phyloP scores from a whole-genome alignment of 2,113 vertebrate genomes.

The Promerops cafer region DNA sequence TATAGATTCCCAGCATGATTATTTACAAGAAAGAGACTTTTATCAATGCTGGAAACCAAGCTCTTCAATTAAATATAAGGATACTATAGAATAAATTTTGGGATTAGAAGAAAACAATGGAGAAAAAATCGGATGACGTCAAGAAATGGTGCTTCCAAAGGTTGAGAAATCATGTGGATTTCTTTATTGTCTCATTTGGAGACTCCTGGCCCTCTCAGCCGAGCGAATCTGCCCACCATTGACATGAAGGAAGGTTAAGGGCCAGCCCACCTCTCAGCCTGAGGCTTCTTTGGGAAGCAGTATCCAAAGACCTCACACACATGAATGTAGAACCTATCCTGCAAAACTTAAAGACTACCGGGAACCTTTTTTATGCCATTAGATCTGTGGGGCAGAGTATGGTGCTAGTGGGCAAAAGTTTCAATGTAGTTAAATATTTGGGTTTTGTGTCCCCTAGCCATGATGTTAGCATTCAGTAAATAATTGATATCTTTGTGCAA shows the following conservation, averaged over 20 bases:
- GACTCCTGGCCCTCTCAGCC: background rate
- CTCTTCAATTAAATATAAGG: background rate
- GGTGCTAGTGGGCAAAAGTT: background rate
- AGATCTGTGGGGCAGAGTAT: background rate
- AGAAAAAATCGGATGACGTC: background rate
- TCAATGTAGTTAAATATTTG: background rate
- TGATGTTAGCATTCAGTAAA: background rate
- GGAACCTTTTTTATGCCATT: background rate
- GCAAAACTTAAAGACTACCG: background rate
- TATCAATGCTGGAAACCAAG: background rate
- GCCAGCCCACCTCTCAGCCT: background rate
- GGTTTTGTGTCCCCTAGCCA: background rate
- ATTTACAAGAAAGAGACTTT: background rate
- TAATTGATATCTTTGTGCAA: background rate
- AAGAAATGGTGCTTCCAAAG: background rate
- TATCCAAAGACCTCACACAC: background rate
- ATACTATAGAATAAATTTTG: background rate
- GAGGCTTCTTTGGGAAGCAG: background rate
- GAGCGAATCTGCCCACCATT: accelerated
- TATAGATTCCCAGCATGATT: background rate
- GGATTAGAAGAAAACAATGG: background rate
- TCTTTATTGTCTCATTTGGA: background rate
- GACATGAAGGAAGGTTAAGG: accelerated
- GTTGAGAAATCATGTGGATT: background rate
- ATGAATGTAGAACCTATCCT: background rate